Evolutionary conservation across 2,888 invertebrate genomes (phyloP).

Genomic region (Orthonevra nobilis): DNA sequence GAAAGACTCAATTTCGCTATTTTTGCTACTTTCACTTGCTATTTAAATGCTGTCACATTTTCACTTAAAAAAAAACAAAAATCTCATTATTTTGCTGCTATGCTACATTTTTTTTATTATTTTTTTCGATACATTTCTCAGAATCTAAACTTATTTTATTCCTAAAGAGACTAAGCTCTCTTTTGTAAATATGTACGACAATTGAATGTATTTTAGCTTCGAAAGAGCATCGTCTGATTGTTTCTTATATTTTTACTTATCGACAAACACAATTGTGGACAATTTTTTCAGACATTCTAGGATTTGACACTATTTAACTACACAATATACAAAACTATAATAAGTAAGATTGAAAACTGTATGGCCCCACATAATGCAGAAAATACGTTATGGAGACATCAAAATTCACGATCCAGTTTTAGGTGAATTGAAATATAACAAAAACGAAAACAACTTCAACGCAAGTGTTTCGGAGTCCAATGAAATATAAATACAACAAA

Average conservation of each 20-base stretch:
- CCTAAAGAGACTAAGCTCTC: conserved; percentile 39
- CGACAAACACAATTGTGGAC: conserved; percentile 31
- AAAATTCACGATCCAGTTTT: conserved; percentile 63
- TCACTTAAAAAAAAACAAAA: conserved; percentile 3
- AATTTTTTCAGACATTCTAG: conserved; percentile 46
- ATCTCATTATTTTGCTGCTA: conserved; percentile 58
- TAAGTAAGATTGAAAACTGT: conserved; percentile 70
- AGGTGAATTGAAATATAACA: no score
- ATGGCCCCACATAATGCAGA: conserved; percentile 70
- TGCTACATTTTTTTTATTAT: conserved; percentile 54
- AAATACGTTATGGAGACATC: conserved; percentile 71
- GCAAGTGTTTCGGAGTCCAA: no score
- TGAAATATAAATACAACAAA: no score
- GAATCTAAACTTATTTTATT: conserved; percentile 44
- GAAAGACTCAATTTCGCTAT: conserved; percentile 46
- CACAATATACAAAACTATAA: conserved; percentile 48
- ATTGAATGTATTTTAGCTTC: conserved; percentile 20
- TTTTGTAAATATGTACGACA: conserved; percentile 61
- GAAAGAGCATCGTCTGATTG: conserved; percentile 7
- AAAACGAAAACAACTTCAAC: no score
- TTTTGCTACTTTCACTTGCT: conserved; percentile 64
- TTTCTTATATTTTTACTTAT: conserved; percentile 7
- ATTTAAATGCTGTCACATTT: conserved; percentile 49
- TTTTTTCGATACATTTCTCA: conserved; percentile 61
- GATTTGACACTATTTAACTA: conserved; percentile 28